A percentile compares a stretch with the other conserved stretches of the same genome.
Conservation (phyloP, 1,140 invertebrate genomes). For the Leptinotarsa undecemlineata region DNA sequence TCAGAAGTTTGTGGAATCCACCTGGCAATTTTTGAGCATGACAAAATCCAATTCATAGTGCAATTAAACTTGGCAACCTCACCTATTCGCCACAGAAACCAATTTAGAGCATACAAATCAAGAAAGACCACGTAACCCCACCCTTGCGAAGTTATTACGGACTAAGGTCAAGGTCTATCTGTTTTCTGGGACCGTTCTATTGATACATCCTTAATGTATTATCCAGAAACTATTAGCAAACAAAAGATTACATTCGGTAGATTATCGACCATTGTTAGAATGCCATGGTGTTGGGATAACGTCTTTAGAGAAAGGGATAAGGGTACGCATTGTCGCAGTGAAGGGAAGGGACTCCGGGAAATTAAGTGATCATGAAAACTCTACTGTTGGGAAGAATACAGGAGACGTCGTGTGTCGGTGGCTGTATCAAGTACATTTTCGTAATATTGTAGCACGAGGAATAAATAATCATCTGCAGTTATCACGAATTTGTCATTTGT, state of each 20-base stretch:
- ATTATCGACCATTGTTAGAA: conserved; percentile 3
- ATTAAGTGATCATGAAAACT: background rate
- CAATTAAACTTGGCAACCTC: too few species aligned
- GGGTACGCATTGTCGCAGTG: background rate
- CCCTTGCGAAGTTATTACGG: background rate
- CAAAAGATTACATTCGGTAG: conserved; percentile 2
- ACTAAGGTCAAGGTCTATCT: background rate
- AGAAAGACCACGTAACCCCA: background rate
- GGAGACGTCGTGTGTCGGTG: too few species aligned
- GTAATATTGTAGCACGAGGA: too few species aligned
- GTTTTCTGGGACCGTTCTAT: background rate
- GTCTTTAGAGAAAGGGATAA: background rate
- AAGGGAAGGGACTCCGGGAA: background rate
- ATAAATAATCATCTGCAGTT: too few species aligned
- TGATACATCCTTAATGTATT: background rate
- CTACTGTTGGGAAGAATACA: background rate
- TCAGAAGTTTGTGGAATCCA: too few species aligned
- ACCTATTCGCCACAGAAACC: too few species aligned
- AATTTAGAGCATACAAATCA: background rate
- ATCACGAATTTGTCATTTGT: too few species aligned
- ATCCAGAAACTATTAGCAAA: conserved; percentile 6
- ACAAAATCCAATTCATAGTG: too few species aligned
- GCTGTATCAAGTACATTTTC: too few species aligned
- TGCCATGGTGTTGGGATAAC: background rate
- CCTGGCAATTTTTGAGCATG: too few species aligned